Conservation (phyloP, 2,113 vertebrate genomes). For the Xyliphius kryptos region DNA sequence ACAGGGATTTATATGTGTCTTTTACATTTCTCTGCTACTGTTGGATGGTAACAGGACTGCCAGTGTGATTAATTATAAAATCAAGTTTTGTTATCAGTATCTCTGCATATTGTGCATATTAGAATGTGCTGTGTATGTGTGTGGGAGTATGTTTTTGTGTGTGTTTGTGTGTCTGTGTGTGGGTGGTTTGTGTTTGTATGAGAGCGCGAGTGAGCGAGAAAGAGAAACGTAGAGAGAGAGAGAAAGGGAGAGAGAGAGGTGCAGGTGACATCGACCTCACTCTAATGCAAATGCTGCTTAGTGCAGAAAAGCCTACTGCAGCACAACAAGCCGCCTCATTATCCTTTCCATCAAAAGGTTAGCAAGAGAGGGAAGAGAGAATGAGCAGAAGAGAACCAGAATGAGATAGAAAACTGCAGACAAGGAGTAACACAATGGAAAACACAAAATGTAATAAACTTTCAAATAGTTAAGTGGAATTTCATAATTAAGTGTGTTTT, state of each 20-base stretch:
- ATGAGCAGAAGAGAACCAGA: background rate
- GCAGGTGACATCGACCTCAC: conserved; percentile 38
- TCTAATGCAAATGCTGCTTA: conserved; percentile 23
- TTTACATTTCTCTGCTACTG: too few relatives aligned
- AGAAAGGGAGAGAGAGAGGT: conserved; percentile 8
- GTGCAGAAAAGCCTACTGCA: conserved; percentile 27
- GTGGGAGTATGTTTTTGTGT: conserved; percentile 1
- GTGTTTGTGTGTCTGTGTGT: background rate
- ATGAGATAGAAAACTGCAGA: background rate
- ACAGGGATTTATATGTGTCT: too few relatives aligned
- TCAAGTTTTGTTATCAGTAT: too few relatives aligned
- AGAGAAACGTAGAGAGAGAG: background rate
- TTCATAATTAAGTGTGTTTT: too few relatives aligned
- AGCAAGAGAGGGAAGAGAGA: conserved; percentile 2
- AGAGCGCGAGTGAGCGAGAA: background rate
- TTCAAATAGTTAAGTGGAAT: too few relatives aligned
- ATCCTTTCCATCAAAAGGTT: conserved; percentile 29
- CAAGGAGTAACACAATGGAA: background rate
- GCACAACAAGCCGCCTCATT: conserved; percentile 38
- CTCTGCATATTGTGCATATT: background rate
- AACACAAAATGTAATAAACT: background rate
- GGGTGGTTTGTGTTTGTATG: background rate
- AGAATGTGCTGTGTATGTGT: conserved; percentile 4
- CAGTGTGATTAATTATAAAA: too few relatives aligned
- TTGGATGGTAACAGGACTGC: too few relatives aligned